Base-by-base conservation (phyloP, 2,113 vertebrate species). In the Pagrus major region DNA sequence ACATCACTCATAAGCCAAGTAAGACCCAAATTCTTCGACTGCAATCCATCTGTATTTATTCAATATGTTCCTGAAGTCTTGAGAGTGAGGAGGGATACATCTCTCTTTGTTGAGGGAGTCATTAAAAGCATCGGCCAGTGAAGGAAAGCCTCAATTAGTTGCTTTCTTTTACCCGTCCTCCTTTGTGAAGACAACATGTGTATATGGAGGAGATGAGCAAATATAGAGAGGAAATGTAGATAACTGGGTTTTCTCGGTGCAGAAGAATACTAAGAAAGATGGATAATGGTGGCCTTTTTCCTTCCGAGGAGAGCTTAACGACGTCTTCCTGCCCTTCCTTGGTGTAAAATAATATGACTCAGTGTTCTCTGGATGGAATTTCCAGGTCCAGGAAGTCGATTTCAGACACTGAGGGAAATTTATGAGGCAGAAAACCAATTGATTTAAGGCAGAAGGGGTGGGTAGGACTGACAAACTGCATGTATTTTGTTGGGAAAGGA, bases 251-350 rank as follows among this genome's bases (percentile, higher is more conserved):
- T 81, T 29, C 55, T 58, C 49, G 2, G n/a, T 56, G 20, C 16
- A 58, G 29, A 56, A 1, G 27, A 84, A 61, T 56, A 80, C 59
- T 86, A 49, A 88, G 85, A 82, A 55, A 89, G 78, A 89, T 76
- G 66, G 76, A 84, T 80, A 77, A 76, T 66, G 67, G 41, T 9
- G 71, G 52, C 39, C 68, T 65, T 79, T 78, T 72, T 75, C 21
- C 59, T 72, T 72, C 51, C 58, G 20, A 15, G 39, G 51, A 55
- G 35, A 79, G 71, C 83, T 51, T 79, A 86, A 88, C 91, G 80
- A 60, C 37, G 21, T 66, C 71, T 67, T 58, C 71, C 51, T 89
- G 69, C 54, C 63, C 60, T 64, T 71, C 42, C 52, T 65, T 39
- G 6, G 39, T 73, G 41, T 74, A 27, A 35, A 66, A 59, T 80